Percentiles rank a stretch among this genome's conserved stretches.
phyloP scores from a whole-genome alignment of 2,888 invertebrate genomes.

The Aphelenchoides bicaudatus region DNA sequence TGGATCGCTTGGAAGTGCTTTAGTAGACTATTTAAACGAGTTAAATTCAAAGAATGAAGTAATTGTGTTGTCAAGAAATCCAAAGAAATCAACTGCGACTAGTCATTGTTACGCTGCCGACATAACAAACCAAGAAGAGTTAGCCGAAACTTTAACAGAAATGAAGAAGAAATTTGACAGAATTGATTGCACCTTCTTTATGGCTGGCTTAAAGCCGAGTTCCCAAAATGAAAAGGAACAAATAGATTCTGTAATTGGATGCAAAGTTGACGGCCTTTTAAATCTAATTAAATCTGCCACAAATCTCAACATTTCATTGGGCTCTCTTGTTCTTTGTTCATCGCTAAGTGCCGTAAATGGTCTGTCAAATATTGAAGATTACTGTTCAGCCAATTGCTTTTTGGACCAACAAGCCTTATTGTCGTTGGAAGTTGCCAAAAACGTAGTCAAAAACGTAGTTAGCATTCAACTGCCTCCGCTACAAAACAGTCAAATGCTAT shows the following conservation, averaged over 20 bases:
- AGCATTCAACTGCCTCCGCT: constrained; percentile 21
- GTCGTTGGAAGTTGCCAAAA: no score
- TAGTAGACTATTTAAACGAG: neutral
- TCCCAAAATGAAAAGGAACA: constrained; percentile 12
- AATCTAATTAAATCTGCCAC: neutral
- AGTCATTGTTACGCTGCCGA: neutral
- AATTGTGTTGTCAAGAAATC: neutral
- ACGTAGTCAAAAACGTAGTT: constrained; percentile 13
- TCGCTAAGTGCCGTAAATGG: constrained; percentile 43
- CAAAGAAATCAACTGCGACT: no score
- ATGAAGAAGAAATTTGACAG: constrained; percentile 11
- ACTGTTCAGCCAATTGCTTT: constrained; percentile 45
- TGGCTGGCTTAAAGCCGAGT: constrained; percentile 13
- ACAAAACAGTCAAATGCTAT: constrained; percentile 20
- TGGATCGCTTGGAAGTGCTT: neutral
- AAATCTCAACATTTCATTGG: constrained; percentile 20
- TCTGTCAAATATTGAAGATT: constrained; percentile 44
- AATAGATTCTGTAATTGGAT: neutral
- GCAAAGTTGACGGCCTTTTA: constrained; percentile 1
- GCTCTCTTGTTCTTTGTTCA: constrained; percentile 38
- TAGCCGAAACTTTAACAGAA: neutral
- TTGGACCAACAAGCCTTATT: constrained; percentile 32
- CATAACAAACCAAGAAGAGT: neutral
- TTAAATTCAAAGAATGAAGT: no score
- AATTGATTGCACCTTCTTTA: constrained; percentile 9